Evolutionary conservation across 2,797 vertebrate species (phyloP).

Genomic region (Clarias fuscus): DNA sequence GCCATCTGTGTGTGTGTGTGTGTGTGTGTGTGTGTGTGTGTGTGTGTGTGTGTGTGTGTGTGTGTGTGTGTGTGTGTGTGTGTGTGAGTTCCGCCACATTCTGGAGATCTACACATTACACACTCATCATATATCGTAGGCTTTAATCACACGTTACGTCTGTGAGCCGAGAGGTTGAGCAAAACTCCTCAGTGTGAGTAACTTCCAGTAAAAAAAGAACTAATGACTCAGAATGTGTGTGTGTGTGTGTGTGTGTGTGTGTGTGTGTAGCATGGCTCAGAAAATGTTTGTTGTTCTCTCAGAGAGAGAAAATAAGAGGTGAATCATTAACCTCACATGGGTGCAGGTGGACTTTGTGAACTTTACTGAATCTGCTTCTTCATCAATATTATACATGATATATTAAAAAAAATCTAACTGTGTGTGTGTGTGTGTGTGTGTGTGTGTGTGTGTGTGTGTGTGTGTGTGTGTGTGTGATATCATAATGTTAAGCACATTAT

Average conservation of each 20-base stretch:
- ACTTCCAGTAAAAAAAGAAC: slow-evolving; percentile 9
- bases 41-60: no score
- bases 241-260: background rate
- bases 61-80: no score
- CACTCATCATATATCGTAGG: background rate
- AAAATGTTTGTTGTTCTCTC: slow-evolving; percentile 26
- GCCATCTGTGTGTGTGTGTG: no score
- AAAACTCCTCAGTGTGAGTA: background rate
- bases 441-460: background rate
- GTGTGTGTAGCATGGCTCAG: background rate
- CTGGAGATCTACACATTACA: background rate
- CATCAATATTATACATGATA: background rate
- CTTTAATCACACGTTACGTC: background rate
- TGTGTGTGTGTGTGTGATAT: background rate
- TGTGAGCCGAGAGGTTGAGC: background rate
- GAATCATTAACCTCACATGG: slow-evolving; percentile 15
- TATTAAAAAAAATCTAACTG: background rate
- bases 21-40: no score
- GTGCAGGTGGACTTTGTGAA: background rate
- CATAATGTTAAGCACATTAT: background rate
- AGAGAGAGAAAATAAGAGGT: slow-evolving; percentile 18
- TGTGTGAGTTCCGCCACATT: background rate
- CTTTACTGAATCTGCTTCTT: background rate
- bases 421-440: background rate
- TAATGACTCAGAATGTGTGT: slow-evolving; percentile 13